Base-by-base conservation (phyloP, 2,888 invertebrate species). In the Ophonus ardosiacus region DNA sequence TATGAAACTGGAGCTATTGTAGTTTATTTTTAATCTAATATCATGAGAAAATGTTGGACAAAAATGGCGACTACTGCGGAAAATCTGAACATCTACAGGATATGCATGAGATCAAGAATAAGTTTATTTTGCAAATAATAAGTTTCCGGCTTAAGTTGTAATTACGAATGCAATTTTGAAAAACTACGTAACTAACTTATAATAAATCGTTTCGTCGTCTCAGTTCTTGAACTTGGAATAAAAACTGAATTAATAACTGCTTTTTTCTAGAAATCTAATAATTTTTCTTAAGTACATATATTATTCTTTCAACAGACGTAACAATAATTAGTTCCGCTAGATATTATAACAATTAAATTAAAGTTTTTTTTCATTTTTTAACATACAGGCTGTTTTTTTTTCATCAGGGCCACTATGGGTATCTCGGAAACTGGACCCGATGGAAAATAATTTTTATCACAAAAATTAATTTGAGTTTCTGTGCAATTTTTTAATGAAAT, bases 71-170 rank as follows among this genome's bases (percentile, higher is more conserved):
- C 24, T 79, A 38, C 61, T 79, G 38, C 38, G 38, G 61, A 79
- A 59, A 79, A 40, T 79, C 18, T 79, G 31, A 79, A 59, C 57
- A 40, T 79, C 18, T 79, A 38, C 79, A 79, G 79, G 79, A 79
- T 79, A 79, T 79, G 59, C 38, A 59, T 61, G 38, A 59, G 61
- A 79, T 59, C 38, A 24, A 40, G 59, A 74, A 74, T 43, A 18
- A n/a, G 17, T 61, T 79, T 79, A 79, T 61, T 79, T 61, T 59
- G 79, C 79, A 79, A 79, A 79, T 79, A 61, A 79, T 31, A 59
- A 24, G 43, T 40, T 79, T 79, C 79, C 79, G 38, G n/a, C n/a
- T 79, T 13, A 51, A 8, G 59, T 38, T 79, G 79, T 79, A 74
- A 74, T 74, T 74, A 43, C 18, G 13, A 18, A 74, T 74, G 71